Base-by-base conservation (phyloP, 2,113 vertebrate genomes). In the Ctenodactylus gundi region DNA sequence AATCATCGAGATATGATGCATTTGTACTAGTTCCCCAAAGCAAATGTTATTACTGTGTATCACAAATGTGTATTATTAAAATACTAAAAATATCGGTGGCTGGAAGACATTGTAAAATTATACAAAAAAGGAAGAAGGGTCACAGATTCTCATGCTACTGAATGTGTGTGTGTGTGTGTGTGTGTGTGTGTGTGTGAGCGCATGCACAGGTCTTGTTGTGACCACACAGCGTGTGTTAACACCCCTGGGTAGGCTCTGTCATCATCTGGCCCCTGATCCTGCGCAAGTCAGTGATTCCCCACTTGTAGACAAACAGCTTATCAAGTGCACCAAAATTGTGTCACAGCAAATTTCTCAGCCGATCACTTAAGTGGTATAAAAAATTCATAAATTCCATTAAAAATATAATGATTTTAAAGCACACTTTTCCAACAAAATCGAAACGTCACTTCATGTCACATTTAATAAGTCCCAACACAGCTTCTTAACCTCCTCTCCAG, bases 351-450 rank as follows among this genome's bases (percentile, higher is more conserved):
- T 29, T 25, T 58, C 39, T 65, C 57, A 31, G 23, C 51, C 9
- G 57, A 88, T 92, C 73, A 4, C n/a, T 64, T 67, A 67, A 51
- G 94, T 68, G 57, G 46, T 41, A 4, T 64, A 70, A 76, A 67
- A 51, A 73, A 90, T 90, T 90, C 92, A 86, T 91, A 75, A 86
- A 87, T 91, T 39, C 80, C 73, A 81, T 84, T 94, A 86, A 84
- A 83, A 81, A 86, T 36, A 86, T 92, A 80, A 93, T 95, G 93
- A 78, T 95, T 95, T 82, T 95, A 60, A 94, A 97, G 85, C 49
- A 75, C 58, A 49, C 41, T 68, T 93, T 95, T 85, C 21, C 83
- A 93, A 77, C 60, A 91, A 76, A 93, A 83, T 89, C 1, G 4
- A 27, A 88, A 96, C 91, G 81, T 75, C 3, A 0, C 62, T 39